These are phyloP conservation scores for Crax fasciolata DNA, from an alignment of 2,797 vertebrate species.

Conservation along the genomic window DNA sequence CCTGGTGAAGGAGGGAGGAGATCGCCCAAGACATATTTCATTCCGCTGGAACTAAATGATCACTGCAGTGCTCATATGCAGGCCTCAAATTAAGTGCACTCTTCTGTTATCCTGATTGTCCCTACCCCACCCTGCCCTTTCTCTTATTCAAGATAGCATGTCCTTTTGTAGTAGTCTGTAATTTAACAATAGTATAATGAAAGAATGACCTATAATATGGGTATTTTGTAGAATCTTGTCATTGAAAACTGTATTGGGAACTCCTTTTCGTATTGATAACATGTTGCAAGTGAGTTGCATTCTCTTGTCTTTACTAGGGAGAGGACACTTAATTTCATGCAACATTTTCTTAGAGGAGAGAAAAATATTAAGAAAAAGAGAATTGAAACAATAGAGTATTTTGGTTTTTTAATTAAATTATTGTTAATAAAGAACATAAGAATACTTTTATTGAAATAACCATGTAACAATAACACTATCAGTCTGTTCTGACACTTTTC, in stretches of 20 bases:
- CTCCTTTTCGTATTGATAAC: conserved; percentile 83
- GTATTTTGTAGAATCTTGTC: conserved; percentile 86
- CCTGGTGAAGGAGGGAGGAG: conserved; percentile 99
- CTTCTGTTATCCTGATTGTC: conserved; percentile 91
- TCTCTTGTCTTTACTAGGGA: conserved; percentile 81
- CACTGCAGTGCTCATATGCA: conserved; percentile 83
- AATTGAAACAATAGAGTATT: conserved; percentile 88
- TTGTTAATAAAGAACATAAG: conserved; percentile 87
- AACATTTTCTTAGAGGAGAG: conserved; percentile 86
- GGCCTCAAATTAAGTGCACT: conserved; percentile 96
- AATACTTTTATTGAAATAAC: conserved; percentile 87
- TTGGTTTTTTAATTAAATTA: conserved; percentile 90
- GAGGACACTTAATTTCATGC: conserved; percentile 83
- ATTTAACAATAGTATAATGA: conserved; percentile 84
- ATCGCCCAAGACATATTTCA: conserved; percentile 99
- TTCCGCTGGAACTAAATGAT: conserved; percentile 98
- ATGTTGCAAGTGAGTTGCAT: conserved; percentile 79
- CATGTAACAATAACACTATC: conserved; percentile 86
- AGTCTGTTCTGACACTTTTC: conserved; percentile 83
- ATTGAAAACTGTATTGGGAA: conserved; percentile 83
- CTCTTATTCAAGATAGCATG: conserved; percentile 84
- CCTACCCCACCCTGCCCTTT: conserved; percentile 75
- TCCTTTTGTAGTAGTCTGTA: conserved; percentile 86
- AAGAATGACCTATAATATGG: conserved; percentile 85
- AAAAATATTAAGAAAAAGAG: conserved; percentile 85